A percentile compares a stretch with the other conserved stretches of the same genome.
Evolutionary conservation across 1,140 invertebrate species (phyloP).

Genomic region (Drosophila fuyamai): DNA sequence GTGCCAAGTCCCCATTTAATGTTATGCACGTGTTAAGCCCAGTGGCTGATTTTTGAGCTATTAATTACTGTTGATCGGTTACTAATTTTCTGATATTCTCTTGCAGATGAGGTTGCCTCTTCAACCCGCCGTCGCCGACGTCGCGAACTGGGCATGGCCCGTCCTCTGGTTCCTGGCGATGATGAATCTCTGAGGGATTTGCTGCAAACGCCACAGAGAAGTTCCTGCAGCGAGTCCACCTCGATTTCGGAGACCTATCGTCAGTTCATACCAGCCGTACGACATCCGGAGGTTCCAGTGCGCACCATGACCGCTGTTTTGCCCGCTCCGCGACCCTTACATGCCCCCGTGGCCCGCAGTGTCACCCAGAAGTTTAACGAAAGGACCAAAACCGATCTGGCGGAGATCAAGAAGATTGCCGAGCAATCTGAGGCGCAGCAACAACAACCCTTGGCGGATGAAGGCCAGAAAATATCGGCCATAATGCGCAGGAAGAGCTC

Average conservation of each 20-base stretch:
- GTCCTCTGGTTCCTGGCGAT: conserved; percentile 83
- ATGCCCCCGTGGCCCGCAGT: conserved; percentile 32
- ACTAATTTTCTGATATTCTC: neutral
- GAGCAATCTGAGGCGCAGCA: conserved; percentile 53
- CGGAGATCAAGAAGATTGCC: conserved; percentile 71
- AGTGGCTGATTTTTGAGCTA: neutral
- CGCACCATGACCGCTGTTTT: conserved; percentile 51
- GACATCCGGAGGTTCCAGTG: conserved; percentile 42
- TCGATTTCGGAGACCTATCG: conserved; percentile 43
- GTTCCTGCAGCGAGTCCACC: conserved; percentile 69
- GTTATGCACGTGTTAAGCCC: conserved; percentile 50
- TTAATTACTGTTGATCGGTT: neutral
- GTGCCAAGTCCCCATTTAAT: conserved; percentile 11
- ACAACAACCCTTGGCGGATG: conserved; percentile 2
- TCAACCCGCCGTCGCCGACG: conserved; percentile 82
- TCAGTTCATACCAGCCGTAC: neutral
- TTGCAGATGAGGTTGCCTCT: conserved; percentile 82
- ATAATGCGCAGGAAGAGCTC: conserved; percentile 77
- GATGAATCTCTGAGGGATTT: conserved; percentile 72
- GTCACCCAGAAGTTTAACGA: conserved; percentile 73
- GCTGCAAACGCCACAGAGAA: conserved; percentile 61
- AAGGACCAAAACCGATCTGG: conserved; percentile 76
- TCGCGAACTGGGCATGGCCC: conserved; percentile 82
- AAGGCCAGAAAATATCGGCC: conserved; percentile 56
- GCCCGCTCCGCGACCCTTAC: conserved; percentile 27